phyloP scores from a whole-genome alignment of 2,797 vertebrate genomes.

The Diglossa cyanea region DNA sequence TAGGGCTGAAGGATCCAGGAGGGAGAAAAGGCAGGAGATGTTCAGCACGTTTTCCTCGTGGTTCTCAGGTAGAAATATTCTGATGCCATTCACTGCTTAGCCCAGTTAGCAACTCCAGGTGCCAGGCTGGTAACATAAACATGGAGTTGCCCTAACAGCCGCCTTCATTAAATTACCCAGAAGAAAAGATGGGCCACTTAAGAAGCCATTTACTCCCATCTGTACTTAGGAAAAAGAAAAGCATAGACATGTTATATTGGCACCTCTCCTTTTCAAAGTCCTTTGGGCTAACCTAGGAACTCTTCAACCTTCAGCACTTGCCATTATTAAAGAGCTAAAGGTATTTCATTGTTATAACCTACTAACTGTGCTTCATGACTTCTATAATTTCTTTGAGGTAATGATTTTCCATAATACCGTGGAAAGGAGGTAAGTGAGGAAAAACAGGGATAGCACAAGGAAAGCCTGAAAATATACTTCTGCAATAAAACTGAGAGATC shows the following conservation, averaged over 20 bases:
- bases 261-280: not conserved
- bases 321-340: not conserved
- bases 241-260: not conserved
- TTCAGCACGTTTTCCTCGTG: fast-evolving
- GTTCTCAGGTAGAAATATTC: not conserved
- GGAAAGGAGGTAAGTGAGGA: not conserved
- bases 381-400: not conserved
- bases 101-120: not conserved
- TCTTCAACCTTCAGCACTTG: not conserved
- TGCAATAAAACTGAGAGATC: not conserved
- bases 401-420: not conserved
- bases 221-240: not conserved
- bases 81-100: not conserved
- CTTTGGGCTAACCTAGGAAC: not conserved
- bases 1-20: not conserved
- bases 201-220: not conserved
- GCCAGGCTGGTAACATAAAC: not conserved
- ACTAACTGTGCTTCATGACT: not conserved
- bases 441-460: not conserved
- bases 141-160: not conserved
- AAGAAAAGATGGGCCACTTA: not conserved
- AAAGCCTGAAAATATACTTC: not conserved
- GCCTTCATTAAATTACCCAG: not conserved
- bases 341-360: not conserved
- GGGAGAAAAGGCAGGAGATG: not conserved